A percentile compares a stretch with the other conserved stretches of the same genome.
phyloP scores from a whole-genome alignment of 2,888 invertebrate genomes.

The Tetramorium bicarinatum region DNA sequence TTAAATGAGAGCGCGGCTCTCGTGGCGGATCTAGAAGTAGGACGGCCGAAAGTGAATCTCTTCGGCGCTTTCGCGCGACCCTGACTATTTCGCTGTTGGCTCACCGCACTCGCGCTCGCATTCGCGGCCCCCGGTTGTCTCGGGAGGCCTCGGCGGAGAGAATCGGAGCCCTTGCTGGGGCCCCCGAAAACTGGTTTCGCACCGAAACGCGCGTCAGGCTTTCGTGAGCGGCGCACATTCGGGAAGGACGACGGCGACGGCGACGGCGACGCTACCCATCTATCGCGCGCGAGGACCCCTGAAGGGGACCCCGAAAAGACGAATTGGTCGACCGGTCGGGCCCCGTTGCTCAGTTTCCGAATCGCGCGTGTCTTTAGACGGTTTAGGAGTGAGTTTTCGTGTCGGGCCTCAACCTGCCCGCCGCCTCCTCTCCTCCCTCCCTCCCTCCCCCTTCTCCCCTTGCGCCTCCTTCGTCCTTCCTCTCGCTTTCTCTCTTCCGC shows the following conservation, averaged over 20 bases:
- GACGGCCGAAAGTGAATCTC: slow-evolving; percentile 59
- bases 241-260: slow-evolving; percentile 30
- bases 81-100: slow-evolving; percentile 54
- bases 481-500: slow-evolving; percentile 59
- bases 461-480: slow-evolving; percentile 37
- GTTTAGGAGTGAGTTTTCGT: slow-evolving; percentile 79
- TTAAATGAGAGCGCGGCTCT: background rate
- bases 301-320: slow-evolving; percentile 42
- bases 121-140: slow-evolving; percentile 31
- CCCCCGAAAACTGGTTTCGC: slow-evolving; percentile 74
- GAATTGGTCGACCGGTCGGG: slow-evolving; percentile 59
- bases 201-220: slow-evolving; percentile 51
- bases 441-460: background rate
- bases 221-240: slow-evolving; percentile 67
- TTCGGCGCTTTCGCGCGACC: slow-evolving; percentile 49
- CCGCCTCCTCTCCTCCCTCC: background rate
- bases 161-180: slow-evolving; percentile 66
- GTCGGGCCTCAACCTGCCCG: slow-evolving; percentile 50
- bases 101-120: background rate
- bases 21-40: slow-evolving; percentile 43
- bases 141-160: slow-evolving; percentile 28
- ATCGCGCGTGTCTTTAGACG: slow-evolving; percentile 71
- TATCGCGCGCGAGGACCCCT: slow-evolving; percentile 43
- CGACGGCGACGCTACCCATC: slow-evolving; percentile 51
- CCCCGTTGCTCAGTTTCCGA: slow-evolving; percentile 54